Evolutionary conservation across 1,140 invertebrate species (phyloP), one percentile per base, ranked within the genome.

Genomic region (Homalodisca vitripennis): DNA sequence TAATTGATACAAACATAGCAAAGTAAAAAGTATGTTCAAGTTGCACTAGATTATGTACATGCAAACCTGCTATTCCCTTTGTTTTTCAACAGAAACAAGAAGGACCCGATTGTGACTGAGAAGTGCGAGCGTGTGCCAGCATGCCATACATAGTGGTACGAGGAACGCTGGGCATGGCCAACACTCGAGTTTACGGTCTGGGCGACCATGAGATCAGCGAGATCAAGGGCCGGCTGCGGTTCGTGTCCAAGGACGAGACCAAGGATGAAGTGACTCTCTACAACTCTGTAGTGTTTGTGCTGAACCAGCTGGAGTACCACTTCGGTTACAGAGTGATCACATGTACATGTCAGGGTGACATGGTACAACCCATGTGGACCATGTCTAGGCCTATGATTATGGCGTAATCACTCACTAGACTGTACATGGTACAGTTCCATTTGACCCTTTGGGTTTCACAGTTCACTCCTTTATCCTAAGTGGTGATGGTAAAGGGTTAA

Each of bases 301-400:
- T 75, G 55, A 75, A 75, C 72, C 75, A 75, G 67, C 46, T 75
- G 66, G 75, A 75, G 53, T 75, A 73, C 48, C 66, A 70, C 55
- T 69, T 74, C 14, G 73, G 73, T 0, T 75, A 75, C 65, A 66
- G 67, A 60, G 75, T 75, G 0, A 47, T 75, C 24, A 62, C 63
- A n/a, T 71, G 72, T 70, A 65, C 73, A 24, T 68, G 63, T 47
- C 72, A 70, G 63, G 72, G 74, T 2, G 68, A 73, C 24, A 65
- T 62, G 20, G 66, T 30, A 1, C 73, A 74, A 22, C 69, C 72
- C 0, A 71, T 74, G 46, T 74, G 72, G 71, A 75, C 73, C 10
- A 46, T 75, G 62, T 55, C 53, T 41, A 70, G 69, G 53, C 69
- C 72, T 10, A 20, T 20, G 13, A 68, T 51, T 31, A 22, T 30